phyloP scores from a whole-genome alignment of 1,140 invertebrate species.

The Babylonia areolata region DNA sequence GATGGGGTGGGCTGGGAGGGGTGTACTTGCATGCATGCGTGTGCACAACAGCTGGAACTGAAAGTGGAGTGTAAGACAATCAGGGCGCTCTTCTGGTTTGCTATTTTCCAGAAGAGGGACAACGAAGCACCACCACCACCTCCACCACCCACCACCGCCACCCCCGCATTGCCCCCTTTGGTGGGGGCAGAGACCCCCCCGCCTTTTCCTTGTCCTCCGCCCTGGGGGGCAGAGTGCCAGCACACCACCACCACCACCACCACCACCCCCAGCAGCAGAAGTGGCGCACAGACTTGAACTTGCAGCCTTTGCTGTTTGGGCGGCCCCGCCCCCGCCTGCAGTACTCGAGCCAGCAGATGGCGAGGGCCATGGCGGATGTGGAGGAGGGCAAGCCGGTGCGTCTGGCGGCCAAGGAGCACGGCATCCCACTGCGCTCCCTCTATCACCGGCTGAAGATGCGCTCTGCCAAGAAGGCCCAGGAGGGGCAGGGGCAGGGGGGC shows the following conservation, averaged over 20 bases:
- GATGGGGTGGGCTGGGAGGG: too few species aligned
- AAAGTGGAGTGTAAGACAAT: not conserved
- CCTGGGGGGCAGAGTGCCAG: too few species aligned
- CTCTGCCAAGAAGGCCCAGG: not conserved
- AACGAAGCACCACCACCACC: not conserved
- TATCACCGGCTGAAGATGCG: slow-evolving; percentile 30
- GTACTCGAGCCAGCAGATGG: slow-evolving; percentile 18
- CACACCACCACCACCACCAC: too few species aligned
- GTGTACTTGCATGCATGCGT: not conserved
- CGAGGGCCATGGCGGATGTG: slow-evolving; percentile 19
- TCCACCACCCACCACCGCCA: not conserved
- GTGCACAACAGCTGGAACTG: not conserved
- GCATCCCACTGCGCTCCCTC: slow-evolving; percentile 17
- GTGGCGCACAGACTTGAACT: not conserved
- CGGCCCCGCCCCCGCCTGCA: not conserved
- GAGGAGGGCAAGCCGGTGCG: slow-evolving; percentile 9
- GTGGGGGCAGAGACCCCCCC: too few species aligned
- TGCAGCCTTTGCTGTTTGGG: not conserved
- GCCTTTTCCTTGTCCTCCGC: not conserved
- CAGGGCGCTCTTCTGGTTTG: not conserved
- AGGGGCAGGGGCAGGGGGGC: not conserved
- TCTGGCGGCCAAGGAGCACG: slow-evolving; percentile 25
- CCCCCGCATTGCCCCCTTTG: not conserved
- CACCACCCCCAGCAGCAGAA: not conserved
- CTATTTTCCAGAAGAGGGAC: not conserved